Evolutionary conservation across 2,888 invertebrate genomes (phyloP).

Genomic region (Xylophagus ater): DNA sequence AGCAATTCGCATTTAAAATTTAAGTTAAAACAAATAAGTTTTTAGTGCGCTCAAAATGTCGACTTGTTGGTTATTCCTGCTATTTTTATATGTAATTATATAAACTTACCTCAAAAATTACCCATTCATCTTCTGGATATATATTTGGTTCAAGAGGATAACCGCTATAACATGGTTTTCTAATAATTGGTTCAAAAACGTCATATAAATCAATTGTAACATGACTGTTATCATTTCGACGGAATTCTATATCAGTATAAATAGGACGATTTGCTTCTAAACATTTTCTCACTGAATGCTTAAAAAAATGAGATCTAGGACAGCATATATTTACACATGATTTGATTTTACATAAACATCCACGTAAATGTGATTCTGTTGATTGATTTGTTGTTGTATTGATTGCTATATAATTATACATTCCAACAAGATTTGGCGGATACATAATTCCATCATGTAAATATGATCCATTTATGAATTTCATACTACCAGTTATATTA

Average conservation of each 20-base stretch:
- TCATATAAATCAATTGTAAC: constrained; percentile 5
- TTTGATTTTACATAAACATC: constrained; percentile 26
- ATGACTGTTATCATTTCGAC: neutral
- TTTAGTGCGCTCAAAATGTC: too few species aligned
- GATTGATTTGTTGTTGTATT: constrained; percentile 25
- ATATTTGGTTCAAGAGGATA: constrained; percentile 15
- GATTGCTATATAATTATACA: constrained; percentile 25
- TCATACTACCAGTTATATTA: constrained; percentile 17
- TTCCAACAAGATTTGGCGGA: constrained; percentile 18
- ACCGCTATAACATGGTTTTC: constrained; percentile 18
- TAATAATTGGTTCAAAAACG: constrained; percentile 14
- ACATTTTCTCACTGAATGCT: constrained; percentile 1
- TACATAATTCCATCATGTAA: constrained; percentile 22
- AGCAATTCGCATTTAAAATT: too few species aligned
- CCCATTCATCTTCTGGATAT: constrained; percentile 13
- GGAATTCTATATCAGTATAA: neutral
- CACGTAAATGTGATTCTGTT: constrained; percentile 24
- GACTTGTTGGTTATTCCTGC: too few species aligned
- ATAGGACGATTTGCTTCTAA: constrained; percentile 1
- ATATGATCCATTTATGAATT: constrained; percentile 22
- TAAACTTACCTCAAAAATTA: constrained; percentile 11
- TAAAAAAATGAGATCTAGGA: constrained; percentile 2
- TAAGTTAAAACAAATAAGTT: too few species aligned
- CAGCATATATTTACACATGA: constrained; percentile 27
- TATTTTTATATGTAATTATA: too few species aligned